Conservation (phyloP, 2,797 vertebrate species). For the Eospalax fontanierii region DNA sequence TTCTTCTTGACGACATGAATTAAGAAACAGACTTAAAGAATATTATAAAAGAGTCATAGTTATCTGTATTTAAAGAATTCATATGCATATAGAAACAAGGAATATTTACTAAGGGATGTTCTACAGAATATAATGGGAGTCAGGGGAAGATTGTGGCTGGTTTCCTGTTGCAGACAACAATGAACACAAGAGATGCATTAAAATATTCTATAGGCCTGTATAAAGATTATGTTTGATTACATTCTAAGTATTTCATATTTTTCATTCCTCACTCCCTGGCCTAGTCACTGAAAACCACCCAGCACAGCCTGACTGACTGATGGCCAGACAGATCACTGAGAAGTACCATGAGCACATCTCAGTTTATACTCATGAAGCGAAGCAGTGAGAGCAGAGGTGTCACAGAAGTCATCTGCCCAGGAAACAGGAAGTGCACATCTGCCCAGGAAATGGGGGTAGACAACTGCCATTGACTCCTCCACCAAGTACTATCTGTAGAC, state of each 20-base stretch:
- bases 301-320: too few relatives aligned
- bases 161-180: not conserved
- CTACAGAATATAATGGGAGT: not conserved
- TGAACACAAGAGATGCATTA: not conserved
- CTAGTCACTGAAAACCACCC: not conserved
- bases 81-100: not conserved
- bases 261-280: not conserved
- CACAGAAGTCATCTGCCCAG: not conserved
- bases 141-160: not conserved
- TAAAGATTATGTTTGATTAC: not conserved
- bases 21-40: not conserved
- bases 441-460: not conserved
- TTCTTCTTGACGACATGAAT: not conserved
- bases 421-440: not conserved
- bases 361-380: not conserved
- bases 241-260: not conserved
- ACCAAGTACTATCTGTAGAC: not conserved
- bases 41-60: not conserved
- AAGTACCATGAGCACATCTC: not conserved
- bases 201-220: not conserved
- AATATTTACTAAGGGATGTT: not conserved
- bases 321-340: too few relatives aligned
- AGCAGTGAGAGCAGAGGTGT: fast-evolving
- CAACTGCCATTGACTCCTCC: not conserved
- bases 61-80: not conserved